Conservation (phyloP, 2,797 vertebrate genomes). For the Myotis daubentonii region DNA sequence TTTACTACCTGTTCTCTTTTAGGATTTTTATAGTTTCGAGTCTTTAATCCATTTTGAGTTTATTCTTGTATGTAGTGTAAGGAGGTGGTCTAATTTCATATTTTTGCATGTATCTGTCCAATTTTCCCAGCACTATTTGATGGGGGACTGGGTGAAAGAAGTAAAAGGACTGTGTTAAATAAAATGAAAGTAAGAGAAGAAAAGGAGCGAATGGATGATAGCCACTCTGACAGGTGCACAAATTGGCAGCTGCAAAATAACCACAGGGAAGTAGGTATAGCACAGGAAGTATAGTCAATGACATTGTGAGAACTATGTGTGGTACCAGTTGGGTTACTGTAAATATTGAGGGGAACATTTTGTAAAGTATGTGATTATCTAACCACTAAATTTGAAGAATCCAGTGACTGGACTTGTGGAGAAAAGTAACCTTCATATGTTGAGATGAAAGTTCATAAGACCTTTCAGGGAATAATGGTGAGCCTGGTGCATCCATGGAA, state of each 20-base stretch:
- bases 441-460: slow-evolving; percentile 4
- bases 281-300: not conserved
- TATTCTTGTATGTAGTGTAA: too few relatives aligned
- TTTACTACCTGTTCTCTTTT: too few relatives aligned
- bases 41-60: too few relatives aligned
- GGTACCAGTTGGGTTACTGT: not conserved
- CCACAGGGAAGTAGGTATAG: not conserved
- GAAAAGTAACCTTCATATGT: not conserved
- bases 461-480: not conserved
- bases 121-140: too few relatives aligned
- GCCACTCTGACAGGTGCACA: not conserved
- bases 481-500: not conserved
- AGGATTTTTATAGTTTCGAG: too few relatives aligned
- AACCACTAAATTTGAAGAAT: not conserved
- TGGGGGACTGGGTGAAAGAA: too few relatives aligned
- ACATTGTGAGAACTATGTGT: not conserved
- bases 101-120: too few relatives aligned
- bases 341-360: not conserved
- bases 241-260: not conserved
- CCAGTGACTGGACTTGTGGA: not conserved
- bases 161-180: not conserved
- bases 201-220: not conserved
- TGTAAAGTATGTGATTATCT: not conserved
- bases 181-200: slow-evolving; percentile 23
- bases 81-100: too few relatives aligned